phyloP scores from a whole-genome alignment of 1,140 invertebrate species.

The Triops longicaudatus region DNA sequence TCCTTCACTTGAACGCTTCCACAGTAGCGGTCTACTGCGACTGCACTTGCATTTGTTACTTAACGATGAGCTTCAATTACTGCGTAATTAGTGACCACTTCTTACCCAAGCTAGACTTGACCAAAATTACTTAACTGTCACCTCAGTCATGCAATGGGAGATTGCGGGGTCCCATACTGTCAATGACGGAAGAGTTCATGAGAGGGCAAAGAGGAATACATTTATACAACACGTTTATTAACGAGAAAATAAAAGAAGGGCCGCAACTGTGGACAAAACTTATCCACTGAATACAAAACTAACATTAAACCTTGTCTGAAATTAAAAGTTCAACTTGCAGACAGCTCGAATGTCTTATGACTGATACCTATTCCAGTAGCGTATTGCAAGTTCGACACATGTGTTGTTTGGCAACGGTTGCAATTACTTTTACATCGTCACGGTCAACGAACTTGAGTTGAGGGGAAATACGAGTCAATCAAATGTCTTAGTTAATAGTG shows the following conservation, averaged over 20 bases:
- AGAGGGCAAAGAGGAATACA: too few relatives aligned
- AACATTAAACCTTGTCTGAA: too few relatives aligned
- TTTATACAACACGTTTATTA: too few relatives aligned
- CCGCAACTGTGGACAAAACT: neutral
- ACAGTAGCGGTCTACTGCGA: neutral
- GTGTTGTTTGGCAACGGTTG: too few relatives aligned
- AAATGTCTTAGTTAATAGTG: too few relatives aligned
- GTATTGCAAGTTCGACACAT: too few relatives aligned
- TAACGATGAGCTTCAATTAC: neutral
- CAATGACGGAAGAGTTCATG: neutral
- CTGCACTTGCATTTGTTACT: neutral
- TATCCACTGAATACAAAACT: neutral
- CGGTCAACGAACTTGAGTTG: too few relatives aligned
- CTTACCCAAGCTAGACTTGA: neutral
- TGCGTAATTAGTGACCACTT: slow-evolving; percentile 1
- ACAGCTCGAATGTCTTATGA: too few relatives aligned
- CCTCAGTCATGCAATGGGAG: neutral
- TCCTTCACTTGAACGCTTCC: neutral
- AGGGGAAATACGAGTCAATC: too few relatives aligned
- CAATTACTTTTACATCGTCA: too few relatives aligned
- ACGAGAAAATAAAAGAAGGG: neutral
- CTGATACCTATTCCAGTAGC: too few relatives aligned
- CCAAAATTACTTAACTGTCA: neutral
- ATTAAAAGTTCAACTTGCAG: too few relatives aligned
- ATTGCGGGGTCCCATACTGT: neutral